Evolutionary conservation across 2,888 invertebrate species (phyloP), one percentile per base, ranked within the genome.

Genomic region (Sphaerophoria taeniata): DNA sequence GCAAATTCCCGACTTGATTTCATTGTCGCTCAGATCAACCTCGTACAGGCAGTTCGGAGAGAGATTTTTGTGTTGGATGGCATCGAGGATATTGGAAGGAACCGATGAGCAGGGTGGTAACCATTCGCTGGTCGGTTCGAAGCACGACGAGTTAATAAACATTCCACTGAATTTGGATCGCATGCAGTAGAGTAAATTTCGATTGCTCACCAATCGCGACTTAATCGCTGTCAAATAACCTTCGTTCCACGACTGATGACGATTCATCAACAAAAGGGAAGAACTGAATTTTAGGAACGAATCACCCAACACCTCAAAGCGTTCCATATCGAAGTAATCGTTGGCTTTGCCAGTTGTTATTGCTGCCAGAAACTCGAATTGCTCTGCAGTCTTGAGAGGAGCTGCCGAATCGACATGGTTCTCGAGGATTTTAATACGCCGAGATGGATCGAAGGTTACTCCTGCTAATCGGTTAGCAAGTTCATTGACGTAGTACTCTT

Each of bases 261-360:
- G 92, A 82, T 94, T 93, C 88, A 94, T 95, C 34, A 97, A 92
- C 90, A 94, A 96, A 0, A 96, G 92, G 0, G 97, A 95, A 6
- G 94, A 92, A 34, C 95, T 94, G 87, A 95, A 95, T 91, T 98
- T 98, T 3, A 98, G 92, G 88, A 96, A 96, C 0, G 97, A 95
- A 92, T 98, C 98, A 0, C 98, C 98, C 47, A 98, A 93, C 0
- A 96, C 95, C 92, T 98, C 97, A 45, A 96, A 92, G 5, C 97
- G 93, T 91, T 98, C 98, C 89, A 96, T 93, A 90, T 96, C 95
- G 71, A 97, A 95, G 51, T 94, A 93, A 90, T 98, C 97, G 74
- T 94, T 93, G 0, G 95, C 94, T 84, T 93, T 93, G 11, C 95
- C 93, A 51, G 95, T 92, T 0, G 96, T 96, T 11, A 97, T 90